Base-by-base conservation (phyloP, 2,888 invertebrate species). In the Seira ritae region DNA sequence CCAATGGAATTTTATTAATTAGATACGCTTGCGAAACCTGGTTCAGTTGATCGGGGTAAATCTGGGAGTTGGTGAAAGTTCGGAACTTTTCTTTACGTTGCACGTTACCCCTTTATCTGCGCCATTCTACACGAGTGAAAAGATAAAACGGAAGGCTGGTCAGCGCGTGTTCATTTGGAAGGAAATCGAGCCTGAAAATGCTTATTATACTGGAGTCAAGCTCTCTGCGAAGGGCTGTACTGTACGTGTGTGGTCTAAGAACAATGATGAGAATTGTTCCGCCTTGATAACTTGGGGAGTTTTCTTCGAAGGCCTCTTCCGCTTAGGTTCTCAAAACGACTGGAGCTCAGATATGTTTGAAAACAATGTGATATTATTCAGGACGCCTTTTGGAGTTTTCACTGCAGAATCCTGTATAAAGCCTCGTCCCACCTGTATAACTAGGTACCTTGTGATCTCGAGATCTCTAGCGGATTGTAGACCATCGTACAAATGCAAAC, bases 301-400 rank as follows among this genome's bases (percentile, higher is more conserved):
- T 2, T 95, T 96, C 89, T 94, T 98, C 89, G 95, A 95, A 80
- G 97, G 97, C 0, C 92, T 98, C 15, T 92, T 95, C 74, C 95
- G 95, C 89, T 88, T 91, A 31, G 90, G 91, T 89, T 90, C 90
- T 20, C 90, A 90, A 85, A 90, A 90, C 68, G 87, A 87, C 20
- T 88, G 86, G 88, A 88, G 84, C 50, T 94, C 46, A 90, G 90
- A 89, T 94, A 81, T 81, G 81, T 96, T 88, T 93, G 93, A 90
- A 92, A 93, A 68, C 17, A 94, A 95, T 90, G 94, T 95, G 66
- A 91, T 97, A 89, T 94, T 98, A 89, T 96, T 98, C 91, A 95
- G 95, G 92, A 94, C 97, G 93, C 95, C 95, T 85, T 96, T 96
- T 50, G 97, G 97, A 1, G 96, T 94, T 90, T 98, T 97, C 90